phyloP scores from a whole-genome alignment of 2,888 invertebrate genomes.

The Tenthredo distinguenda region DNA sequence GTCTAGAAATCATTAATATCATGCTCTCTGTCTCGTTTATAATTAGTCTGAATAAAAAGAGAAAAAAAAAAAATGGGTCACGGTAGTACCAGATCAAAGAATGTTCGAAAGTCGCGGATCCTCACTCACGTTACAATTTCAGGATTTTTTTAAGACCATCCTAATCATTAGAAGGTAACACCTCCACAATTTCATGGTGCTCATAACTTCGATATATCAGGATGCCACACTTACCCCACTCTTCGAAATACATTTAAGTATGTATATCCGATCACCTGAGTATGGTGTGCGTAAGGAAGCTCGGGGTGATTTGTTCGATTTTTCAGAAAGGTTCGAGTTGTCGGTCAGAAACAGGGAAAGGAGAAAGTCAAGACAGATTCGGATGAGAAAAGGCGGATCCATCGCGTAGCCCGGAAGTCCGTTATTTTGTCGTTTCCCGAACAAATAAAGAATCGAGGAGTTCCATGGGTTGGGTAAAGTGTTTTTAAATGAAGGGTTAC shows the following conservation, averaged over 20 bases:
- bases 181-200: too few relatives aligned
- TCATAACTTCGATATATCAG: background rate
- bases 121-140: background rate
- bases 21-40: too few relatives aligned
- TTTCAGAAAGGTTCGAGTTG: background rate
- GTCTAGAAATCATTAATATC: too few relatives aligned
- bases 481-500: conserved; percentile 62
- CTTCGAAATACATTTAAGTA: background rate
- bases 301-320: background rate
- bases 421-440: conserved; percentile 58
- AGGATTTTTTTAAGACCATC: too few relatives aligned
- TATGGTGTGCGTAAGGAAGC: background rate
- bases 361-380: conserved; percentile 17
- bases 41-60: too few relatives aligned
- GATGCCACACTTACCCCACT: background rate
- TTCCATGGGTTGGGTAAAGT: conserved; percentile 45
- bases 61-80: too few relatives aligned
- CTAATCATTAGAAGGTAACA: too few relatives aligned
- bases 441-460: conserved; percentile 59
- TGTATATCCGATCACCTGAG: background rate
- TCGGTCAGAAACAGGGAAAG: background rate
- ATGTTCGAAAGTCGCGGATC: background rate
- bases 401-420: conserved; percentile 52
- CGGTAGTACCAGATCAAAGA: background rate
- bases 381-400: conserved; percentile 13